Evolutionary conservation across 1,140 invertebrate genomes (phyloP), one percentile per base, ranked within the genome.

Genomic region (Drosophila ohnishii): DNA sequence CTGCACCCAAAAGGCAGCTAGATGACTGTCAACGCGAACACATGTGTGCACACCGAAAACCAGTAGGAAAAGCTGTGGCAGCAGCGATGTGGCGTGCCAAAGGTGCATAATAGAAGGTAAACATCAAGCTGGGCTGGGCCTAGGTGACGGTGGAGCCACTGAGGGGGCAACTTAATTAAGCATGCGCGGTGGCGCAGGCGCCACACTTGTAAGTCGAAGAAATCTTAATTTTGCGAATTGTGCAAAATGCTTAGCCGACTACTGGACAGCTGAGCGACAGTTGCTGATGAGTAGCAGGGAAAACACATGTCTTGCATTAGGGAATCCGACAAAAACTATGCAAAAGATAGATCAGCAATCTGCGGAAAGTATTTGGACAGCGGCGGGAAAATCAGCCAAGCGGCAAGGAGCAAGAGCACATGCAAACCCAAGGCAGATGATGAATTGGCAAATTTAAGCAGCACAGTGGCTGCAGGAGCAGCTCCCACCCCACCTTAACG

Each of bases 101-200:
- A 56, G 53, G 45, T 55, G 70, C 67, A 62, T 72, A 67, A 74
- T 78, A 67, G 80, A 81, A 45, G 64, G 57, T 53, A 67, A 71
- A 71, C 63, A 75, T 78, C 55, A 44, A 58, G 69, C 57, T 16
- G 45, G 61, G 22, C 30, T 48, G 58, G 13, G 22, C 44, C 14
- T 9, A 42, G 65, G 64, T 60, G 78, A 50, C 61, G 25, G 61
- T 57, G 57, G 45, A 30, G 57, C 37, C n/a, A 11, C 62, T 39
- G 59, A 53, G 59, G 57, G 37, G 37, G 79, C 70, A 78, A 75
- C 77, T 73, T 84, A 84, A 85, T 84, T 85, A 80, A 67, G 77
- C 81, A 84, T 80, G 72, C 81, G 66, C 37, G 40, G 34, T 57
- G 9, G 71, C 80, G 75, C 80, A 79, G 80, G 80, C 80, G 80